phyloP scores from a whole-genome alignment of 2,113 vertebrate genomes.

The Callipepla squamata region DNA sequence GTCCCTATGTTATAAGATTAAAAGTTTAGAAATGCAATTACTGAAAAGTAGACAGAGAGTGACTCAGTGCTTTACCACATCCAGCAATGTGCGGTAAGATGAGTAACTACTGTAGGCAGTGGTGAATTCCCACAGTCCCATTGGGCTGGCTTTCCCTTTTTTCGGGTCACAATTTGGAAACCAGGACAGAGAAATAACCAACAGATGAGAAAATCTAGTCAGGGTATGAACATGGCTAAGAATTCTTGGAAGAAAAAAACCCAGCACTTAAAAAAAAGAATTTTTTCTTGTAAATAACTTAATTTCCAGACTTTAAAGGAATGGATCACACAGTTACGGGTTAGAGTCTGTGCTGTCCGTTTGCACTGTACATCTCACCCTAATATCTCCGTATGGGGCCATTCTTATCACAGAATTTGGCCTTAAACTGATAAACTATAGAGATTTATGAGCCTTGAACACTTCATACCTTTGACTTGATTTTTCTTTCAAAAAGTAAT shows the following conservation, averaged over 20 bases:
- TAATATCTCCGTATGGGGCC: background rate
- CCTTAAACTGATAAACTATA: background rate
- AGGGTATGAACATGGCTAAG: background rate
- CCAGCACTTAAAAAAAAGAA: background rate
- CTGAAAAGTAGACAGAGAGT: background rate
- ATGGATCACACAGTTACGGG: background rate
- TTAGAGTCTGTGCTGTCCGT: background rate
- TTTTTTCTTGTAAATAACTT: background rate
- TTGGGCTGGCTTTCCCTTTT: background rate
- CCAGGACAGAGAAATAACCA: conserved; percentile 7
- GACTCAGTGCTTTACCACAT: background rate
- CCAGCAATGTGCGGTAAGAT: background rate
- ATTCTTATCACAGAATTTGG: background rate
- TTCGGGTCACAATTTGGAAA: background rate
- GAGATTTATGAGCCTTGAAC: background rate
- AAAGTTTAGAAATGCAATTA: background rate
- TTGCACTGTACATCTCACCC: background rate
- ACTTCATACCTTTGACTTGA: background rate
- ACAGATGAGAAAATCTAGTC: background rate
- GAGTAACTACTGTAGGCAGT: conserved; percentile 18
- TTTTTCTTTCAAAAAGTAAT: background rate
- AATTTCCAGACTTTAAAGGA: background rate
- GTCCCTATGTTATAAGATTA: background rate
- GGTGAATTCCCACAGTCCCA: conserved; percentile 9
- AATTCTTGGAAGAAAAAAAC: background rate